These are phyloP conservation scores for Catocala fraxini DNA, from an alignment of 2,888 invertebrate genomes.

Conservation along the genomic window DNA sequence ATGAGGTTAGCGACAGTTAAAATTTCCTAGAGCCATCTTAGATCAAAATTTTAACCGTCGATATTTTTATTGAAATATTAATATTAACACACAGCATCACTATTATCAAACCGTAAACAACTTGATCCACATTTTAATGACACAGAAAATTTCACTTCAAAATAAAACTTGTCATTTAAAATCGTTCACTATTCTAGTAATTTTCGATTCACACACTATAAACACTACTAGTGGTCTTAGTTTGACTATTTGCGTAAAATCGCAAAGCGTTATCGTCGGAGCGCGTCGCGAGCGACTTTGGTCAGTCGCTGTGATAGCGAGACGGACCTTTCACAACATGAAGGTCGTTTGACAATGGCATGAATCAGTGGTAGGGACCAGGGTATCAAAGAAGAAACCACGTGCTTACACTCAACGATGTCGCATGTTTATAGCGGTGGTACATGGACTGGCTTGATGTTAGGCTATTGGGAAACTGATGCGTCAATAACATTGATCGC, in stretches of 20 bases:
- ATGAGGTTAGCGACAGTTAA: too few relatives aligned
- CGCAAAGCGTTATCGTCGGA: constrained; percentile 31
- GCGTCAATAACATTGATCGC: not conserved
- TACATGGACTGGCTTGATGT: not conserved
- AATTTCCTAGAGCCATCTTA: too few relatives aligned
- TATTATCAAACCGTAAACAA: not conserved
- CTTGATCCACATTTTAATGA: not conserved
- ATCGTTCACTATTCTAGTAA: not conserved
- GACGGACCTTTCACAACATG: constrained; percentile 45
- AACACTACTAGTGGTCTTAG: constrained; percentile 3
- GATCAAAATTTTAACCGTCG: too few relatives aligned
- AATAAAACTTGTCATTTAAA: constrained; percentile 7
- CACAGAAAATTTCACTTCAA: constrained; percentile 6
- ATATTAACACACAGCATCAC: not conserved
- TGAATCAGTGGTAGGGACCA: constrained; percentile 24
- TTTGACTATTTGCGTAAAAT: not conserved
- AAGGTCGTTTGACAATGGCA: constrained; percentile 42
- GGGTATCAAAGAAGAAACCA: constrained; percentile 35
- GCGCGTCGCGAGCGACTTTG: constrained; percentile 41
- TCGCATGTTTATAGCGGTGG: constrained; percentile 24
- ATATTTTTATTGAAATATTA: not conserved
- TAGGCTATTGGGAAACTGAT: not conserved
- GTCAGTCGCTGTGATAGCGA: constrained; percentile 18
- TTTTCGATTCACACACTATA: constrained; percentile 2
- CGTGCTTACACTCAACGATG: constrained; percentile 26